phyloP scores from a whole-genome alignment of 1,140 invertebrate genomes.

The Euglossa dilemma region DNA sequence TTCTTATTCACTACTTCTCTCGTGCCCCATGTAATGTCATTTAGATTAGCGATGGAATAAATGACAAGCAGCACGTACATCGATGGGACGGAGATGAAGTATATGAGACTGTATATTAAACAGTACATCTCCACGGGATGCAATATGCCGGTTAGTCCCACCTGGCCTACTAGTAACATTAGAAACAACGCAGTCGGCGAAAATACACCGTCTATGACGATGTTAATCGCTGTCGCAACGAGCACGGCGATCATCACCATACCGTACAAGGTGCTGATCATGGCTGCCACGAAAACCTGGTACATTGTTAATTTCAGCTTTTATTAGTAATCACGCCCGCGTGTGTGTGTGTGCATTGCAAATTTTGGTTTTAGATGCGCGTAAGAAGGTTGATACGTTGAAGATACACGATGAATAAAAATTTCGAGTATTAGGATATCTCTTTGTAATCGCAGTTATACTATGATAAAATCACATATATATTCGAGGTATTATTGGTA shows the following conservation, averaged over 20 bases:
- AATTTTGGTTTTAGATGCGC: neutral
- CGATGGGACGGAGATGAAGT: slow-evolving; percentile 87
- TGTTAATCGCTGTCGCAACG: slow-evolving; percentile 84
- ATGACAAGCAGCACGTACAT: slow-evolving; percentile 88
- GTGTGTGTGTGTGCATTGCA: neutral
- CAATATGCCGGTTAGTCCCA: slow-evolving; percentile 83
- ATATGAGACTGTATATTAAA: slow-evolving; percentile 84
- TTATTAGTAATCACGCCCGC: neutral
- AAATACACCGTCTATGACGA: slow-evolving; percentile 81
- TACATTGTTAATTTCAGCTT: neutral
- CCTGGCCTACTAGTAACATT: slow-evolving; percentile 76
- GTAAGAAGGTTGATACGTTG: neutral
- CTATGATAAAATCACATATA: no score
- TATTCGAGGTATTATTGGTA: neutral
- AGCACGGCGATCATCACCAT: slow-evolving; percentile 88
- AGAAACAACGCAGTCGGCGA: slow-evolving; percentile 84
- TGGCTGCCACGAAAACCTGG: slow-evolving; percentile 84
- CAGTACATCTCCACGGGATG: slow-evolving; percentile 86
- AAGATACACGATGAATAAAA: neutral
- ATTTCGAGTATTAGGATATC: neutral
- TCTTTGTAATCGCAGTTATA: no score
- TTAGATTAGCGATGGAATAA: slow-evolving; percentile 86
- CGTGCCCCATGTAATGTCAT: slow-evolving; percentile 87
- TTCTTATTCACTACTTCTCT: slow-evolving; percentile 81
- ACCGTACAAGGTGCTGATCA: slow-evolving; percentile 85